phyloP scores from a whole-genome alignment of 2,888 invertebrate species.

The Ariolimax columbianus region DNA sequence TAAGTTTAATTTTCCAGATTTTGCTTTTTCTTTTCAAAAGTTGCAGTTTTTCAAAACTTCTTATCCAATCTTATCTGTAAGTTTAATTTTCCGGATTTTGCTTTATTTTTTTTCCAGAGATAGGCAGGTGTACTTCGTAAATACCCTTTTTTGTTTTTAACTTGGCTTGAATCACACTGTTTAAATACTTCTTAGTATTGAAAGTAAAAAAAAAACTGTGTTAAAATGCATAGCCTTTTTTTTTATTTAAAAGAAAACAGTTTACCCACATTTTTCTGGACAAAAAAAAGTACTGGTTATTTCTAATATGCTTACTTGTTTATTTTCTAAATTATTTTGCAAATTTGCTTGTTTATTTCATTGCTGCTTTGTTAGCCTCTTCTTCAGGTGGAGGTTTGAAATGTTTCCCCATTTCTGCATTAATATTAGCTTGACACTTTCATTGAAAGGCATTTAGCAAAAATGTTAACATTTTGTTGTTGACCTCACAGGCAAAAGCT shows the following conservation, averaged over 20 bases:
- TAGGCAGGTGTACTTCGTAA: too few relatives aligned
- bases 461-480: conserved; percentile 9
- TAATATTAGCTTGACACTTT: background rate
- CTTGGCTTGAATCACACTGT: too few relatives aligned
- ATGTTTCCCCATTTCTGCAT: background rate
- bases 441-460: background rate
- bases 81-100: background rate
- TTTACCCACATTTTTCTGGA: too few relatives aligned
- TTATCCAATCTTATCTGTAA: background rate
- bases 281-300: too few relatives aligned
- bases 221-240: too few relatives aligned
- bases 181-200: too few relatives aligned
- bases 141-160: too few relatives aligned
- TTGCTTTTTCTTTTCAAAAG: background rate
- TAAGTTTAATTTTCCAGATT: background rate
- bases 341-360: background rate
- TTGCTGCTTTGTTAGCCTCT: background rate
- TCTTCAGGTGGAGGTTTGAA: background rate
- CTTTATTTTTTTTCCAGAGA: too few relatives aligned
- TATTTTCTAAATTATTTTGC: too few relatives aligned
- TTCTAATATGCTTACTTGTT: too few relatives aligned
- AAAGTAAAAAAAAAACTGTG: too few relatives aligned
- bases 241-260: too few relatives aligned
- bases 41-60: background rate
- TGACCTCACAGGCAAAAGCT: conserved; percentile 23